Conservation (phyloP, 2,888 invertebrate genomes). For the Tetrapedia diversipes region DNA sequence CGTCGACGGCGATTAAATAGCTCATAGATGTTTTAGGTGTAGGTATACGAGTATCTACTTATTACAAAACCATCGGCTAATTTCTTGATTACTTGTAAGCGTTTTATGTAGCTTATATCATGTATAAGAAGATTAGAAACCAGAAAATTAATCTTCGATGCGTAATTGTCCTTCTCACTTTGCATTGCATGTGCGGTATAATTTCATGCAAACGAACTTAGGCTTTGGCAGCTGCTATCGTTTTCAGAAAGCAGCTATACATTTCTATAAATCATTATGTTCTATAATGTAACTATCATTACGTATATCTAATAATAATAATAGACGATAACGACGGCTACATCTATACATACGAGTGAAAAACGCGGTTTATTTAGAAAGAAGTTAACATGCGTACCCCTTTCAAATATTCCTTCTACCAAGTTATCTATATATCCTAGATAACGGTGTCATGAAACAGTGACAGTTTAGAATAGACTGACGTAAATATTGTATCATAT, state of each 20-base stretch:
- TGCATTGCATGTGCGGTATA: conserved; percentile 29
- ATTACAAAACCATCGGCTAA: conserved; percentile 27
- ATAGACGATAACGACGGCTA: not conserved
- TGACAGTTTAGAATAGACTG: too few species aligned
- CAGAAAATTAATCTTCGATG: conserved; percentile 68
- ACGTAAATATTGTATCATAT: too few species aligned
- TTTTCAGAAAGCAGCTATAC: not conserved
- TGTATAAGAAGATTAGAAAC: too few species aligned
- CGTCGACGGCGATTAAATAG: too few species aligned
- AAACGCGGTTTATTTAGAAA: not conserved
- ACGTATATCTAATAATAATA: not conserved
- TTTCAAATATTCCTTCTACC: too few species aligned
- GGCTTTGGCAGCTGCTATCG: conserved; percentile 50
- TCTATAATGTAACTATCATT: not conserved
- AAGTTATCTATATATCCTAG: too few species aligned
- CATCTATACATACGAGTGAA: not conserved
- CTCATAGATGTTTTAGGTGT: too few species aligned
- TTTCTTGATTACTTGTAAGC: conserved; percentile 60
- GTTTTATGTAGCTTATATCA: conserved; percentile 65
- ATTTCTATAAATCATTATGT: not conserved
- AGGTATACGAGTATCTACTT: too few species aligned
- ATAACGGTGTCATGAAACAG: not conserved
- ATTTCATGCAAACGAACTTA: conserved; percentile 29
- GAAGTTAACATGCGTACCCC: not conserved
- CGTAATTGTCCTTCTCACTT: conserved; percentile 23